Percentiles rank a stretch among this genome's conserved stretches.
Conservation (phyloP, 2,797 vertebrate species). For the Pipistrellus pygmaeus region DNA sequence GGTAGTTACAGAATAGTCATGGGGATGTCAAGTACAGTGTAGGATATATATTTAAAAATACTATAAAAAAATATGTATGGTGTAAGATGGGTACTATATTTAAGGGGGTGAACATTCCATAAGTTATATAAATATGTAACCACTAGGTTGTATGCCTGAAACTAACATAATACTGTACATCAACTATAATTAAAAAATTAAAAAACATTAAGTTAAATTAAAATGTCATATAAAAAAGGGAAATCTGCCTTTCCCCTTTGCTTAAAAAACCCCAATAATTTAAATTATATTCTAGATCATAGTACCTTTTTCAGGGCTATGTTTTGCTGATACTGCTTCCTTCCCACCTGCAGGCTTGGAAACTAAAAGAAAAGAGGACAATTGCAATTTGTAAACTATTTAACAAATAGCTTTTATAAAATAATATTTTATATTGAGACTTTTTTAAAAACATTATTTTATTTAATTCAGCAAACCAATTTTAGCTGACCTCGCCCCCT, state of each 20-base stretch:
- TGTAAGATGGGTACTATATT: not conserved
- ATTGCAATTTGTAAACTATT: constrained; percentile 47
- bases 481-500: constrained; percentile 30
- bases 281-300: constrained; percentile 55
- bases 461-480: constrained; percentile 42
- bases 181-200: not conserved
- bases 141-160: not conserved
- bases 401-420: constrained; percentile 67
- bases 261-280: constrained; percentile 49
- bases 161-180: not conserved
- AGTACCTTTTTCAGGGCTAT: constrained; percentile 95
- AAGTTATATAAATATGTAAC: not conserved
- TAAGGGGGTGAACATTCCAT: not conserved
- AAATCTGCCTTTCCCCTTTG: not conserved
- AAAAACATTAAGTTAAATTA: not conserved
- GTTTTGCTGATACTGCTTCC: constrained; percentile 91
- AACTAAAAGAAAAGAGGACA: constrained; percentile 85
- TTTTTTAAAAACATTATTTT: constrained; percentile 33
- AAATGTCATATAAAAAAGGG: not conserved
- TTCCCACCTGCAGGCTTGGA: constrained; percentile 88
- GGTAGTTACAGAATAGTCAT: not conserved
- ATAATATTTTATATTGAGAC: constrained; percentile 11
- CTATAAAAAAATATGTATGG: not conserved
- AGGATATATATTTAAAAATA: not conserved
- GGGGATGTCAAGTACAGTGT: not conserved